phyloP scores from a whole-genome alignment of 2,888 invertebrate genomes.

The Philaethria dido region DNA sequence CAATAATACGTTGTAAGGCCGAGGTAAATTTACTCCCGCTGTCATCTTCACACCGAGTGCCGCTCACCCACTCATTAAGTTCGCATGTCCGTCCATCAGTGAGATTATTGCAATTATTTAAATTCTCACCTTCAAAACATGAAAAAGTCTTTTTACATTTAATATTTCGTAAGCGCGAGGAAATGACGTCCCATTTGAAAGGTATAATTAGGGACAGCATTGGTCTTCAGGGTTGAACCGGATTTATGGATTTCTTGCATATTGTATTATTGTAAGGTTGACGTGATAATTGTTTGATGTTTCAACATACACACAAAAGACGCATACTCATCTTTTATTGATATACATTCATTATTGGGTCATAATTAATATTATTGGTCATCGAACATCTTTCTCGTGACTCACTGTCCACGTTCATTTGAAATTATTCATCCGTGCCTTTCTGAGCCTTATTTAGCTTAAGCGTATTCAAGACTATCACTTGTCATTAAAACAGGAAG shows the following conservation, averaged over 20 bases:
- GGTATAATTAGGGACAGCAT: slow-evolving; percentile 82
- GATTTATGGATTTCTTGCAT: slow-evolving; percentile 60
- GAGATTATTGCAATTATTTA: slow-evolving; percentile 83
- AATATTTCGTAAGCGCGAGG: slow-evolving; percentile 81
- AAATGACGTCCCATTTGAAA: slow-evolving; percentile 83
- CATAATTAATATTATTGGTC: slow-evolving; percentile 28
- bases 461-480: slow-evolving; percentile 38
- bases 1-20: slow-evolving; percentile 26
- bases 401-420: slow-evolving; percentile 31
- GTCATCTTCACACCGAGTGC: slow-evolving; percentile 65
- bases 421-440: slow-evolving; percentile 35
- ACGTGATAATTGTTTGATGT: slow-evolving; percentile 72
- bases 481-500: slow-evolving; percentile 43
- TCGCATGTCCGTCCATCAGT: slow-evolving; percentile 74
- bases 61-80: slow-evolving; percentile 73
- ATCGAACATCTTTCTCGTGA: slow-evolving; percentile 9
- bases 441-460: slow-evolving; percentile 35
- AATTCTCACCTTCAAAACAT: slow-evolving; percentile 82
- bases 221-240: slow-evolving; percentile 68
- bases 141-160: slow-evolving; percentile 79
- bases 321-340: slow-evolving; percentile 43
- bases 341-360: slow-evolving; percentile 44
- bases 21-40: slow-evolving; percentile 41
- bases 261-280: slow-evolving; percentile 62
- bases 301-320: slow-evolving; percentile 59